Evolutionary conservation across 35 echinoderm and acorn worm genomes (phyloP), one percentile per base, ranked within the genome.

Genomic region (Heliocidaris erythrogramma): DNA sequence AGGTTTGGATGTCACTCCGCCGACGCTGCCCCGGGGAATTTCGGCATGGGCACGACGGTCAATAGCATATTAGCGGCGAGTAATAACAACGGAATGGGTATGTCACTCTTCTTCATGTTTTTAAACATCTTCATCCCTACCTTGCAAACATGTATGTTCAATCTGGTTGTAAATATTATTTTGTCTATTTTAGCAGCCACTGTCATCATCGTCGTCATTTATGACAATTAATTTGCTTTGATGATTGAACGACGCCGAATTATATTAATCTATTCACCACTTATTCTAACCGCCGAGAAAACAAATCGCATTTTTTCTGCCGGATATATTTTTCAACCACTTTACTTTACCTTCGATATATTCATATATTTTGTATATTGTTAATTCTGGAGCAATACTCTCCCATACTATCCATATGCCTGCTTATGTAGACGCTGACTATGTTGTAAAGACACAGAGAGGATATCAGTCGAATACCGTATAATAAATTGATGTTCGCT

Each of bases 1-100:
- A 47, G 91, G 48, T 92, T 52, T 48, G 91, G 91, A 32, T 92
- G 91, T 92, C 91, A 92, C 49, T 49, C 91, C 48, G 91, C 48
- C 48, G 91, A 92, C 91, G 27, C 91, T 49, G 87, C 87, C 87
- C 91, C 91, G 91, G 91, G 91, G 50, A 59, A 48, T 59, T 92
- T 48, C 50, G 91, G 47, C 91, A 52, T 92, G 91, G 91, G 91
- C 47, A 50, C 91, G 91, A 48, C 49, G 91, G 91, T 59, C 48
- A 92, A 92, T 92, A 92, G 50, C 48, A 92, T 92, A 50, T 48
- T 92, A 49, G 49, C 48, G 29, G 47, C 91, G 49, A 48, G 87
- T 42, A 59, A 59, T 49, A 92, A 49, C 91, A 92, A 92, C 91
- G 49, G 91, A 52, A 52, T 92, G 49, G 91, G 91, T 92, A 92